Percentiles rank a stretch among this genome's conserved stretches.
Conservation (phyloP, 2,113 vertebrate species). For the Misgurnus mizolepis region DNA sequence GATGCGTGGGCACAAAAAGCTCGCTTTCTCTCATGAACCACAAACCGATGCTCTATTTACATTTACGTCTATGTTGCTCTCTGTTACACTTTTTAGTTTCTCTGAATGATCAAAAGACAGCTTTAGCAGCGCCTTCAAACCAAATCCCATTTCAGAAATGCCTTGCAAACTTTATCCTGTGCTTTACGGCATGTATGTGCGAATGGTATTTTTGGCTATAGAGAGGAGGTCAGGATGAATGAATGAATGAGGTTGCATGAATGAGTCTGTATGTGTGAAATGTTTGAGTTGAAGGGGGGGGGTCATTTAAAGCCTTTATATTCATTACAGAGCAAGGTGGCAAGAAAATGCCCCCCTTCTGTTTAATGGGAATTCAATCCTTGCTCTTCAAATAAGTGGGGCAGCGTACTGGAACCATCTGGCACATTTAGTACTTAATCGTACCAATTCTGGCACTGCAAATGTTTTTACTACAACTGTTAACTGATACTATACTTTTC, state of each 20-base stretch:
- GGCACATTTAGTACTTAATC: too few species aligned
- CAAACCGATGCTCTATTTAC: conserved; percentile 12
- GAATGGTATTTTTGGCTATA: background rate
- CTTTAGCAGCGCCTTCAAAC: background rate
- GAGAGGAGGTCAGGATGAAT: background rate
- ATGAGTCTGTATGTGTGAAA: conserved; percentile 10
- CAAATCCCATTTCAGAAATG: background rate
- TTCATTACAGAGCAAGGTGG: background rate
- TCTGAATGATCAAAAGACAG: background rate
- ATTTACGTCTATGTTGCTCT: background rate
- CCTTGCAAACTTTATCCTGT: background rate
- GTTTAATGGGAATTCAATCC: background rate
- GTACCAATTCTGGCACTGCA: background rate
- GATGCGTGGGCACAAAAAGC: background rate
- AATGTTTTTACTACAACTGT: background rate
- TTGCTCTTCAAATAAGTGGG: too few species aligned
- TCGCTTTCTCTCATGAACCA: background rate
- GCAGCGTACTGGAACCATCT: background rate
- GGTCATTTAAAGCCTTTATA: background rate
- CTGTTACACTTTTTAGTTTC: background rate
- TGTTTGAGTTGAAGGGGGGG: background rate
- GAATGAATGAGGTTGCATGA: background rate
- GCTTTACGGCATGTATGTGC: background rate
- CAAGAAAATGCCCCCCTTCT: background rate
- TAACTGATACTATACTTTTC: background rate